phyloP scores from a whole-genome alignment of 2,113 vertebrate genomes.

The Ahaetulla prasina region DNA sequence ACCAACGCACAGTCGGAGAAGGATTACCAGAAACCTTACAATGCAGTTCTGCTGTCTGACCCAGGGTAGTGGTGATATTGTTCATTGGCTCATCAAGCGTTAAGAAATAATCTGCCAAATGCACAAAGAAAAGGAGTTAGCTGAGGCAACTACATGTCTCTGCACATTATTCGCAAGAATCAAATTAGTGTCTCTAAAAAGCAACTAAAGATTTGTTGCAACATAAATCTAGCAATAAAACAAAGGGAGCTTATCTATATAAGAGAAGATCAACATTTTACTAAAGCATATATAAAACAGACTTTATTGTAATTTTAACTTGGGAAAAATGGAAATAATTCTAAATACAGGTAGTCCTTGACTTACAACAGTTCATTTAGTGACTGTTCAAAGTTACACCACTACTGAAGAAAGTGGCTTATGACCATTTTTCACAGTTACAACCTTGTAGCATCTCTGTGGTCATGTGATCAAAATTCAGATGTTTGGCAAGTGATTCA shows the following conservation, averaged over 20 bases:
- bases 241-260: neutral
- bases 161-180: neutral
- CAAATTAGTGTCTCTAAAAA: neutral
- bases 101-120: conserved; percentile 77
- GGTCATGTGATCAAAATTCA: neutral
- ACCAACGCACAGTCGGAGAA: conserved; percentile 83
- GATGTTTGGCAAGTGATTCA: neutral
- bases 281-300: neutral
- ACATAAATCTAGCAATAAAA: neutral
- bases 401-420: neutral
- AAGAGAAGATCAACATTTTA: neutral
- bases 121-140: neutral
- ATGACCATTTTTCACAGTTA: neutral
- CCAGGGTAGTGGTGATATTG: conserved; percentile 95
- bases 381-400: neutral
- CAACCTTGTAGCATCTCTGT: neutral
- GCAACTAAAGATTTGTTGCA: neutral
- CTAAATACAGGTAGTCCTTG: neutral
- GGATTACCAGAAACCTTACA: conserved; percentile 90
- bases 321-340: neutral
- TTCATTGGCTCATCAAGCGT: conserved; percentile 92
- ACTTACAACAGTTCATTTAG: neutral
- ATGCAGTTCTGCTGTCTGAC: conserved; percentile 89
- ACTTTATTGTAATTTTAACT: neutral
- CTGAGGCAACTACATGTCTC: neutral